A percentile compares a stretch with the other conserved stretches of the same genome.
Conservation (phyloP, 2,113 vertebrate species). For the Mesoclemmys tuberculata region DNA sequence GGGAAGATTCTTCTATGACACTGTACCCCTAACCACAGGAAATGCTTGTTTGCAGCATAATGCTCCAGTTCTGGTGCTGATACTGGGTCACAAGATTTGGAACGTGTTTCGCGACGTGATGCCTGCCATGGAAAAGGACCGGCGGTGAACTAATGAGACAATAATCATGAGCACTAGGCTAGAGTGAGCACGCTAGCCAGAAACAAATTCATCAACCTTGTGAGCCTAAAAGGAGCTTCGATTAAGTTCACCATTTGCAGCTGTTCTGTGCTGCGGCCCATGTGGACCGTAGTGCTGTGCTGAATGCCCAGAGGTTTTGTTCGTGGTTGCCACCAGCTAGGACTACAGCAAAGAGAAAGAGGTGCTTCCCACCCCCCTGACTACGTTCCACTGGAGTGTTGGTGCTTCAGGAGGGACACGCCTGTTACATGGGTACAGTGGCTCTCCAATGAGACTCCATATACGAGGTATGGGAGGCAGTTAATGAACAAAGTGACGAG, state of each 20-base stretch:
- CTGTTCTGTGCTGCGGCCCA: neutral
- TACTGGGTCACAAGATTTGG: neutral
- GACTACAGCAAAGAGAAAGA: neutral
- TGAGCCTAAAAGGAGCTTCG: neutral
- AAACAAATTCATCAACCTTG: neutral
- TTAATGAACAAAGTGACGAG: neutral
- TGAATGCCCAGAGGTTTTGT: neutral
- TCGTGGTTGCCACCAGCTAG: neutral
- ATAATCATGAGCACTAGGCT: neutral
- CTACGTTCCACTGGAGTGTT: neutral
- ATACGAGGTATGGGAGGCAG: neutral
- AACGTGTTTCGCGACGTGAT: neutral
- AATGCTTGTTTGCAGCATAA: neutral
- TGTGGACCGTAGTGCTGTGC: neutral
- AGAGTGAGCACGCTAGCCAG: neutral
- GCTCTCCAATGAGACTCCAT: neutral
- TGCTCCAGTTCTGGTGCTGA: neutral
- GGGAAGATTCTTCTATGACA: neutral
- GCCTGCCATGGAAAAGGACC: neutral
- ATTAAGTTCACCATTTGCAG: neutral
- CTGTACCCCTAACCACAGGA: neutral
- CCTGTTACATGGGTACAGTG: no score
- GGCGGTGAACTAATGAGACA: neutral
- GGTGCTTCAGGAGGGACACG: neutral
- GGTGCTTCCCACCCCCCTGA: neutral